Base-by-base conservation (phyloP, 2,888 invertebrate genomes). In the Ectemnius cavifrons region DNA sequence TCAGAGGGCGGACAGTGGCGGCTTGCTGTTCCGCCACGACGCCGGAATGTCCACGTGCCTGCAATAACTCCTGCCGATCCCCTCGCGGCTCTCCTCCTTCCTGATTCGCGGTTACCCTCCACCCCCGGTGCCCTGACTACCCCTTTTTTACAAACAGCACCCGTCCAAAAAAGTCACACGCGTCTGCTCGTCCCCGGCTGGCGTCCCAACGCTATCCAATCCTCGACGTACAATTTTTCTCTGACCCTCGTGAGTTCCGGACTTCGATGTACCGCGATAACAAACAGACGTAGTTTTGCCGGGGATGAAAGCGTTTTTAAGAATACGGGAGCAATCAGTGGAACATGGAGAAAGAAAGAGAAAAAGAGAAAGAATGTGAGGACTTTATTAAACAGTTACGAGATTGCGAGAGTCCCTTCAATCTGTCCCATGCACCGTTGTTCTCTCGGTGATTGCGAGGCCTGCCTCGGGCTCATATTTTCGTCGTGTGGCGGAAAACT, bases 1-100 rank as follows among this genome's bases (percentile, higher is more conserved):
- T 27, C 49, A 37, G 37, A 37, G 28, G 27, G 20, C 18, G 64
- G 28, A 37, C 27, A 60, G 46, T 63, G 56, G 46, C 64, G 63
- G 47, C 59, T 59, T 27, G 60, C 63, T 59, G 45, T 56, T 28
- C 60, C n/a, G 47, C 13, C 49, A 23, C 52, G 49, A 23, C n/a
- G 14, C 28, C 27, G 52, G 4, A 52, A 16, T 16, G 27, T 47
- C 63, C 67, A 68, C 74, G 67, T 60, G 74, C 56, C 45, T 37
- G 68, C 65, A 63, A 74, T 77, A 71, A 77, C 67, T 59, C 74
- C 59, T 62, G 20, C 18, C 46, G 28, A 45, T 20, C 14, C 46
- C 37, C 27, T 37, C 18, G 45, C 14, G 45, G 49, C 37, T 56
- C 49, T 65, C 57, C 59, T 28, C 13, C 20, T 37, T 37, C 16